Base-by-base conservation (phyloP, 30 jellyfish, hydroid and myxozoan species). In the Aurelia aurita complex sp. Pacific region DNA sequence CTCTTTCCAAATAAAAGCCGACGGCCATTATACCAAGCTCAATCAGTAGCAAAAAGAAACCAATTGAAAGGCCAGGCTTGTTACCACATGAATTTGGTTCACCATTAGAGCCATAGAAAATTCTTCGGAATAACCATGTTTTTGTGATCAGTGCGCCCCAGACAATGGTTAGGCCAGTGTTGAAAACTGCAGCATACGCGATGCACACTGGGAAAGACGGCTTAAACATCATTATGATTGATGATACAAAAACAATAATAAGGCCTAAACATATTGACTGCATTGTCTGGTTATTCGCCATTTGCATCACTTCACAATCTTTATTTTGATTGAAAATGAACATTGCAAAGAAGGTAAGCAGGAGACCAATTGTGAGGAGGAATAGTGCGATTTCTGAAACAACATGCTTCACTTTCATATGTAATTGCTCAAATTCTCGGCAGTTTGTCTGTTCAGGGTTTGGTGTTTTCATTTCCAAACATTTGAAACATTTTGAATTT, bases 291-390 rank as follows among this genome's bases (percentile, higher is more conserved):
- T 85, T 90, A 69, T 80, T 90, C 34, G 95, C 86, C 65, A 70
- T 38, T 53, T 80, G 67, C 88, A 95, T 96, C 13, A 95, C 88
- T 46, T 90, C 96, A 64, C 94, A 90, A 13, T 95, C 97, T 64
- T 67, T 80, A 62, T 95, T 95, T 69, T 86, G 97, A 62, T 90
- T 90, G 75, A 95, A 80, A 14, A 95, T 85, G 66, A 88, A 97
- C 91, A 95, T 67, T 13, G 97, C 73, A 64, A 95, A 78, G n/a
- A 89, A 59, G 7, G 89, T 81, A 54, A 85, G 72, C 60, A 88
- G 87, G n/a, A 87, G 76, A 16, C 97, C 97, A 77, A 86, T 65
- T 57, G 87, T 76, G 9, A 95, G 67, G n/a, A 95, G 76, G 59
- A 95, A 85, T 13, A 95, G 46, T 3, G 95, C 63, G 29, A 89